These are phyloP conservation scores for Gymnocypris eckloni DNA, from an alignment of 2,797 vertebrate species.

Conservation along the genomic window DNA sequence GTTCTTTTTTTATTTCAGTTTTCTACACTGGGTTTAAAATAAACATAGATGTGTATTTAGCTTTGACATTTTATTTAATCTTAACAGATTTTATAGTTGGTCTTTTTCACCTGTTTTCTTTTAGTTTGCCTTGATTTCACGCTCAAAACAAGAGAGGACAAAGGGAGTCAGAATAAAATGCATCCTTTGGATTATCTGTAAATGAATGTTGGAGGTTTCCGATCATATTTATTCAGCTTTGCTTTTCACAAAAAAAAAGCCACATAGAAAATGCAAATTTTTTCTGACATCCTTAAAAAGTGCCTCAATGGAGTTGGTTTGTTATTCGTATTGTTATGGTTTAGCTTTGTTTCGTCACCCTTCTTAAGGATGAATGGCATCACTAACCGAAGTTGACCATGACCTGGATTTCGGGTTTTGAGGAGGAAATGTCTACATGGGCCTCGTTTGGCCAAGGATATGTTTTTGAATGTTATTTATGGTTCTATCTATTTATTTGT, in stretches of 20 bases:
- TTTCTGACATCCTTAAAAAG: conserved; percentile 82
- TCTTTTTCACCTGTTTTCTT: conserved; percentile 56
- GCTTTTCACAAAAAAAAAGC: conserved; percentile 44
- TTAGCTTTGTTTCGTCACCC: conserved; percentile 44
- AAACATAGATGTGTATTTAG: conserved; percentile 37
- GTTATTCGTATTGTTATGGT: conserved; percentile 67
- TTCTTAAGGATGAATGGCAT: conserved; percentile 50
- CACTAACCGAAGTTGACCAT: conserved; percentile 47
- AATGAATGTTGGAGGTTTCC: conserved; percentile 64
- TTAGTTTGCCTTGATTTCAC: conserved; percentile 61
- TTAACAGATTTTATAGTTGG: conserved; percentile 54
- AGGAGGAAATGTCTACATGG: conserved; percentile 65
- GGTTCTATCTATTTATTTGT: conserved; percentile 81
- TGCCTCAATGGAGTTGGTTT: conserved; percentile 82
- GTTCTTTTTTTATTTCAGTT: conserved; percentile 40
- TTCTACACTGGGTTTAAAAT: conserved; percentile 34
- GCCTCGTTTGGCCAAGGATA: conserved; percentile 79
- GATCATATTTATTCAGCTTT: conserved; percentile 64
- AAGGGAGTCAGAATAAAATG: conserved; percentile 36
- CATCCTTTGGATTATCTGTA: conserved; percentile 63
- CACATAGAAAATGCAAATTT: conserved; percentile 70
- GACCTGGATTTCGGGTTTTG: conserved; percentile 19
- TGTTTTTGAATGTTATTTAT: conserved; percentile 83
- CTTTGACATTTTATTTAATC: conserved; percentile 28
- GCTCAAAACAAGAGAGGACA: conserved; percentile 46